Evolutionary conservation across 2,797 vertebrate species (phyloP).

Genomic region (Labeo calbasu): DNA sequence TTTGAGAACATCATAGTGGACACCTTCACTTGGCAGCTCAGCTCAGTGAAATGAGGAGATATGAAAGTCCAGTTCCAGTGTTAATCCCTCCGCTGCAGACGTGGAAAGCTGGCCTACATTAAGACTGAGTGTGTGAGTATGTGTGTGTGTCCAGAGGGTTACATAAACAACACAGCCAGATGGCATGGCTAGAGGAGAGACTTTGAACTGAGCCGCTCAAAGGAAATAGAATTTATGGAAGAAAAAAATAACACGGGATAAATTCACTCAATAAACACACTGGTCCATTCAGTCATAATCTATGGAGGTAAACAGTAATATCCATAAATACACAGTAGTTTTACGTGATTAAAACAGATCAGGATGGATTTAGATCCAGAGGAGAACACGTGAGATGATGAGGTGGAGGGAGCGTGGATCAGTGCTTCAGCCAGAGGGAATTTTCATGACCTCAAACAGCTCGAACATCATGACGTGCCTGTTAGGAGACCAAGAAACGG

Average conservation of each 20-base stretch:
- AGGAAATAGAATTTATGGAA: conserved; percentile 41
- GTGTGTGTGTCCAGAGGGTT: conserved; percentile 43
- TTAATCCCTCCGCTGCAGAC: conserved; percentile 54
- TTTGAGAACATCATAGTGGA: conserved; percentile 31
- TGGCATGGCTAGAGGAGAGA: conserved; percentile 51
- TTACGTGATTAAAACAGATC: conserved; percentile 36
- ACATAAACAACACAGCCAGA: conserved; percentile 57
- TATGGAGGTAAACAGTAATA: conserved; percentile 26
- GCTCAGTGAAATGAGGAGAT: conserved; percentile 37
- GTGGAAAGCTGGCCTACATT: conserved; percentile 56
- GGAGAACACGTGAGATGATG: conserved; percentile 4
- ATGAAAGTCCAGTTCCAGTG: conserved; percentile 46
- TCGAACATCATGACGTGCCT: conserved; percentile 22
- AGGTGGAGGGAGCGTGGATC: conserved; percentile 5
- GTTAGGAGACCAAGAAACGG: not conserved
- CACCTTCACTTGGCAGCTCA: conserved; percentile 39
- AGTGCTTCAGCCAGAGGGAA: conserved; percentile 14
- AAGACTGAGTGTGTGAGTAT: conserved; percentile 19
- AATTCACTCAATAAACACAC: conserved; percentile 39
- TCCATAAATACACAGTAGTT: conserved; percentile 33
- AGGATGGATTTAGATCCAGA: conserved; percentile 24
- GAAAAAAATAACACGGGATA: conserved; percentile 18
- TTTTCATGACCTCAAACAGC: conserved; percentile 28
- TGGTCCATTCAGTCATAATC: conserved; percentile 39
- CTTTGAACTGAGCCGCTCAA: conserved; percentile 53